Conservation (phyloP, 2,113 vertebrate genomes). For the Phalacrocorax brasilianus region DNA sequence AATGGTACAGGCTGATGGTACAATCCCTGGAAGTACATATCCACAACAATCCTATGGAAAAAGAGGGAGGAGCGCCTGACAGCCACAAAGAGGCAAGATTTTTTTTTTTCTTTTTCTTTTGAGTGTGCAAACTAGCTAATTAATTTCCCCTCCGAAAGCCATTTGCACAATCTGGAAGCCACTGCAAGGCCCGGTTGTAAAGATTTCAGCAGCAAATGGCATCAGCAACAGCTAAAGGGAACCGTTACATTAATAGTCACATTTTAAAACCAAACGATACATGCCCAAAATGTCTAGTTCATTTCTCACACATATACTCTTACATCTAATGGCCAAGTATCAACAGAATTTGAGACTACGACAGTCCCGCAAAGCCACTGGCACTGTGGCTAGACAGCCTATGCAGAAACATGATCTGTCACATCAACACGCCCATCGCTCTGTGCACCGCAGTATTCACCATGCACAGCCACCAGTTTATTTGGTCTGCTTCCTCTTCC, state of each 20-base stretch:
- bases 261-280: neutral
- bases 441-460: rapidly evolving
- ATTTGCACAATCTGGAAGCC: neutral
- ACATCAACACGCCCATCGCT: neutral
- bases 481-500: neutral
- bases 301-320: neutral
- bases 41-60: neutral
- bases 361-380: neutral
- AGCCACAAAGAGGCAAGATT: neutral
- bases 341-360: neutral
- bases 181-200: neutral
- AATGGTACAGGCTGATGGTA: neutral
- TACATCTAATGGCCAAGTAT: neutral
- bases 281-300: neutral
- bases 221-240: neutral
- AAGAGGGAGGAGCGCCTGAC: neutral
- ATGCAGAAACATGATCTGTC: neutral
- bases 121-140: neutral
- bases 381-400: neutral
- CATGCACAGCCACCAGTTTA: neutral
- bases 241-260: neutral
- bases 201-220: neutral
- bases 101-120: neutral
- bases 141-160: neutral
- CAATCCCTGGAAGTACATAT: slow-evolving; percentile 10